Evolutionary conservation across 2,797 vertebrate species (phyloP).

Genomic region (Lagocephalus sceleratus): DNA sequence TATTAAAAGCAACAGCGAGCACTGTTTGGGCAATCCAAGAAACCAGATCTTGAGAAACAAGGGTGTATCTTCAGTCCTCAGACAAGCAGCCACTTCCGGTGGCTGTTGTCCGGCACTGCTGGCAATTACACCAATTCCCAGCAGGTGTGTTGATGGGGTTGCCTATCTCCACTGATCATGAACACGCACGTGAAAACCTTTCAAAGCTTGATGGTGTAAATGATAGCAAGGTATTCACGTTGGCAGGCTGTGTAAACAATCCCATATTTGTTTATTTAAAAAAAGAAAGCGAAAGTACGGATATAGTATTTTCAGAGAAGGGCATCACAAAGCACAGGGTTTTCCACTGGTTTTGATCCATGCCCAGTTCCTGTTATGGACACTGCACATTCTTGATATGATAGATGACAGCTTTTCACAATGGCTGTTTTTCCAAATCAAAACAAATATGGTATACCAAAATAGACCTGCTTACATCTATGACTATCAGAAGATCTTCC

Average conservation of each 20-base stretch:
- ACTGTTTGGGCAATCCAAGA: constrained; percentile 71
- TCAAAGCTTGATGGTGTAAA: constrained; percentile 20
- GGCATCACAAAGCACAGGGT: constrained; percentile 56
- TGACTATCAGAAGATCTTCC: too few species aligned
- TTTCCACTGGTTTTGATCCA: constrained; percentile 61
- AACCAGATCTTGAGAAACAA: constrained; percentile 70
- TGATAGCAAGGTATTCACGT: constrained; percentile 14
- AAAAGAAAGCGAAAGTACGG: constrained; percentile 32
- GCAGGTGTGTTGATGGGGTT: constrained; percentile 50
- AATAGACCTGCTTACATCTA: background rate
- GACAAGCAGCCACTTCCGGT: constrained; percentile 64
- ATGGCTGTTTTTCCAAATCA: constrained; percentile 34
- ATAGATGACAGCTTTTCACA: constrained; percentile 38
- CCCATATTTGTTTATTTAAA: constrained; percentile 8
- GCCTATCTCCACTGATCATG: constrained; percentile 5
- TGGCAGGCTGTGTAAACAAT: constrained; percentile 19
- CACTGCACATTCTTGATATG: constrained; percentile 64
- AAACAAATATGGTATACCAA: constrained; percentile 20
- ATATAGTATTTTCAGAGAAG: constrained; percentile 68
- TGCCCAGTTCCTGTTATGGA: constrained; percentile 66
- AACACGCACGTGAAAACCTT: constrained; percentile 17
- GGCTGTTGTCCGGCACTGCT: constrained; percentile 49
- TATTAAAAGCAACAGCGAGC: constrained; percentile 74
- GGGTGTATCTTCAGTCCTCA: constrained; percentile 64
- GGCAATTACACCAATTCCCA: constrained; percentile 71